A percentile compares a stretch with the other conserved stretches of the same genome.
phyloP scores from a whole-genome alignment of 2,888 invertebrate species.

The Cosmorhoe ocellata region DNA sequence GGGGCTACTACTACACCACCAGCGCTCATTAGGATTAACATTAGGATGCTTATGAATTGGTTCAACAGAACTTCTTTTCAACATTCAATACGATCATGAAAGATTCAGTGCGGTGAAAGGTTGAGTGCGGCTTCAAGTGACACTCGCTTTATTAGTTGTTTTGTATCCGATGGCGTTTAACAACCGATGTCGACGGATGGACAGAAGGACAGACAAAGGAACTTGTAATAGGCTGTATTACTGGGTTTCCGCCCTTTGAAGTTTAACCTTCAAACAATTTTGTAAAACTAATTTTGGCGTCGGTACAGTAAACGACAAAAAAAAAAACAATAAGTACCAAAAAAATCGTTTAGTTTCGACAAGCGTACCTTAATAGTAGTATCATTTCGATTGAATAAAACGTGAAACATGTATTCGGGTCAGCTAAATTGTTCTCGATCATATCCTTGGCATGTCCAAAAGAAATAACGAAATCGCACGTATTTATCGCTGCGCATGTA shows the following conservation, averaged over 20 bases:
- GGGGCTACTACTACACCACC: too few relatives aligned
- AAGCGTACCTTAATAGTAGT: too few relatives aligned
- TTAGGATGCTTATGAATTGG: neutral
- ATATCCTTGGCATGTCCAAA: constrained; percentile 11
- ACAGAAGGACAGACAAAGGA: constrained; percentile 25
- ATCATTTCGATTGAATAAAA: too few relatives aligned
- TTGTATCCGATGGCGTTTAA: neutral
- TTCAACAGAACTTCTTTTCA: too few relatives aligned
- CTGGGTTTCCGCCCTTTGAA: constrained; percentile 23
- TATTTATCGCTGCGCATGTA: neutral
- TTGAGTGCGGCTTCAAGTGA: too few relatives aligned
- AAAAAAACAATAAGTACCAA: too few relatives aligned
- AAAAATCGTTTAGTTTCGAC: too few relatives aligned
- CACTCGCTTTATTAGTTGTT: too few relatives aligned
- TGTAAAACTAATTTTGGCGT: neutral
- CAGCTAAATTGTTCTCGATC: constrained; percentile 8
- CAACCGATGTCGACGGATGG: constrained; percentile 11
- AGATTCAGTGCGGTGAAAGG: neutral
- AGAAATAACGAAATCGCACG: constrained; percentile 7
- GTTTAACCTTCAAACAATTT: constrained; percentile 13
- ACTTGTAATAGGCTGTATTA: constrained; percentile 23
- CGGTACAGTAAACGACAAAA: too few relatives aligned
- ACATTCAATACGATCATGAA: neutral
- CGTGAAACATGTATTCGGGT: neutral
- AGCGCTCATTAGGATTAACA: too few relatives aligned